phyloP scores from a whole-genome alignment of 1,140 invertebrate species.

The Paraescarpia echinospica region DNA sequence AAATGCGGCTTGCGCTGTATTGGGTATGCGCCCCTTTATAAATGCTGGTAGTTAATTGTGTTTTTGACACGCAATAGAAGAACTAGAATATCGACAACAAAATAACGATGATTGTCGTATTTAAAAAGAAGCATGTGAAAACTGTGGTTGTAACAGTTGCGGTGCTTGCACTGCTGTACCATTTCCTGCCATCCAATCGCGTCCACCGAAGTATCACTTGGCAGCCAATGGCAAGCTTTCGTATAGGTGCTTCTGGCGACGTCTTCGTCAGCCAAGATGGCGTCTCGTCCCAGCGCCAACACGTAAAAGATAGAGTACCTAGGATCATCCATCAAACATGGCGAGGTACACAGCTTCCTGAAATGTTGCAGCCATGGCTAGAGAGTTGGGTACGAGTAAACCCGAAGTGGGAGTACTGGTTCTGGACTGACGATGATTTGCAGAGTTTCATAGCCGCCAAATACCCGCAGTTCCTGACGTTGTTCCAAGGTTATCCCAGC shows the following conservation, averaged over 20 bases:
- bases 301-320: constrained; percentile 5
- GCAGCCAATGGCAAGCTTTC: background rate
- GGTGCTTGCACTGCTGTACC: background rate
- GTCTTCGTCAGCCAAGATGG: background rate
- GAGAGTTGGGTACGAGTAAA: constrained; percentile 19
- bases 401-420: constrained; percentile 28
- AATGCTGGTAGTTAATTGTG: background rate
- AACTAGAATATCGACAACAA: background rate
- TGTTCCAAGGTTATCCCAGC: background rate
- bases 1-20: background rate
- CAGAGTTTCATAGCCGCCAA: constrained; percentile 19
- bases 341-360: constrained; percentile 14
- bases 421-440: constrained; percentile 23
- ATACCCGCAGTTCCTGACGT: constrained; percentile 14
- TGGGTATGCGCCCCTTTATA: background rate
- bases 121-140: background rate
- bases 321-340: constrained; percentile 24
- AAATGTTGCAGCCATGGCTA: constrained; percentile 11
- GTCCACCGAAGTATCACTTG: background rate
- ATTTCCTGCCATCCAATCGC: background rate
- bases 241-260: background rate
- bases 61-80: background rate
- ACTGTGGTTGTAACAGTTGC: background rate
- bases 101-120: background rate
- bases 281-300: background rate